Conservation (phyloP, 2,113 vertebrate genomes). For the Tiliqua scincoides region DNA sequence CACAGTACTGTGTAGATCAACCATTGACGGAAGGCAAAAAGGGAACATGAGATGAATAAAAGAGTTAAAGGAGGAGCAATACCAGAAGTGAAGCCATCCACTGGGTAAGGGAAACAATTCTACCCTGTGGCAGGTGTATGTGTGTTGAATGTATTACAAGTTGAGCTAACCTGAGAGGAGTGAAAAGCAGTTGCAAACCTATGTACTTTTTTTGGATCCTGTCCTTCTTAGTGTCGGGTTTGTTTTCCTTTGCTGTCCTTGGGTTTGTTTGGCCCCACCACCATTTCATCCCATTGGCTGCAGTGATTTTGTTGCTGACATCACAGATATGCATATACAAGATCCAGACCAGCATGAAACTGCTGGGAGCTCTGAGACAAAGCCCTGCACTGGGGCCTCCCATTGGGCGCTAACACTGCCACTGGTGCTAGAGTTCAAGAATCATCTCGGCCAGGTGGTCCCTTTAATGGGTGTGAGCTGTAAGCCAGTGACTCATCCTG, state of each 20-base stretch:
- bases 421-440: too few relatives aligned
- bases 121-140: background rate
- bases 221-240: background rate
- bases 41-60: background rate
- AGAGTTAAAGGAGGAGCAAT: background rate
- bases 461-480: too few relatives aligned
- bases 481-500: too few relatives aligned
- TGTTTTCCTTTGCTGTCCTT: background rate
- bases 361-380: too few relatives aligned
- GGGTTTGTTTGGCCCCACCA: background rate
- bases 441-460: too few relatives aligned
- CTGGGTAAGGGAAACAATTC: background rate
- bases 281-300: background rate
- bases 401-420: too few relatives aligned
- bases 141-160: background rate
- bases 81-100: background rate
- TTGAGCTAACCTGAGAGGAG: background rate
- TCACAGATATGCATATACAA: background rate
- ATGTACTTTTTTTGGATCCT: background rate
- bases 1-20: background rate
- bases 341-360: too few relatives aligned
- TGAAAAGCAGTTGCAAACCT: background rate
- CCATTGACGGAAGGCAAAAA: background rate
- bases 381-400: too few relatives aligned
- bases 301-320: background rate